These are phyloP conservation scores for Catharus bicknelli DNA, from an alignment of 2,113 vertebrate species.

Conservation along the genomic window DNA sequence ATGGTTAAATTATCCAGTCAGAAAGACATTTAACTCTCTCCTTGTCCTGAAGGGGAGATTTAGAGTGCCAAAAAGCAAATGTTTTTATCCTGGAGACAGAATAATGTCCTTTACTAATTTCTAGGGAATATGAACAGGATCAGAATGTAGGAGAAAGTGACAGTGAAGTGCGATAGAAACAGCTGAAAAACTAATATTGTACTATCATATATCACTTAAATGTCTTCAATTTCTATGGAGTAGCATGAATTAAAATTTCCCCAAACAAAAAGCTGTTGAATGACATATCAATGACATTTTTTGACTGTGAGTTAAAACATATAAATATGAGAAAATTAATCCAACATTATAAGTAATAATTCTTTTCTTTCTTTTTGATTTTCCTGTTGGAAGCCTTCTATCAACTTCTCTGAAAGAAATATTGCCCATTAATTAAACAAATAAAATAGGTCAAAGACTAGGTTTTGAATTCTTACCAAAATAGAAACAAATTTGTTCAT, in stretches of 20 bases:
- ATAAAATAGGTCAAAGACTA: not conserved
- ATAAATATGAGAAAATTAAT: not conserved
- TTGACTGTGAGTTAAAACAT: not conserved
- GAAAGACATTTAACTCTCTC: not conserved
- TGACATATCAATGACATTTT: not conserved
- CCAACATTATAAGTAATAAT: accelerated
- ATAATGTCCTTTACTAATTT: not conserved
- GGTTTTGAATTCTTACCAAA: not conserved
- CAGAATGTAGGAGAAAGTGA: not conserved
- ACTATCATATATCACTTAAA: not conserved
- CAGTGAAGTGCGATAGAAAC: not conserved
- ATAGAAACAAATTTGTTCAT: not conserved
- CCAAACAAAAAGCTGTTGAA: not conserved
- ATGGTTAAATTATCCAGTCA: not conserved
- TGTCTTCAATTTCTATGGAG: not conserved
- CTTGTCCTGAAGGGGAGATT: constrained; percentile 1
- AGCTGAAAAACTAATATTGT: not conserved
- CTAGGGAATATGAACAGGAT: not conserved
- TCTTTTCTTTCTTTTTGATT: not conserved
- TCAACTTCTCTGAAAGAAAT: not conserved
- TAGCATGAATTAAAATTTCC: not conserved
- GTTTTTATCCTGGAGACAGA: not conserved
- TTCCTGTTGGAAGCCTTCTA: not conserved
- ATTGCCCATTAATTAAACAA: not conserved
- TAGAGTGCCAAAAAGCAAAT: not conserved